Evolutionary conservation across 2,113 vertebrate genomes (phyloP).

Genomic region (Hyperopisus bebe): DNA sequence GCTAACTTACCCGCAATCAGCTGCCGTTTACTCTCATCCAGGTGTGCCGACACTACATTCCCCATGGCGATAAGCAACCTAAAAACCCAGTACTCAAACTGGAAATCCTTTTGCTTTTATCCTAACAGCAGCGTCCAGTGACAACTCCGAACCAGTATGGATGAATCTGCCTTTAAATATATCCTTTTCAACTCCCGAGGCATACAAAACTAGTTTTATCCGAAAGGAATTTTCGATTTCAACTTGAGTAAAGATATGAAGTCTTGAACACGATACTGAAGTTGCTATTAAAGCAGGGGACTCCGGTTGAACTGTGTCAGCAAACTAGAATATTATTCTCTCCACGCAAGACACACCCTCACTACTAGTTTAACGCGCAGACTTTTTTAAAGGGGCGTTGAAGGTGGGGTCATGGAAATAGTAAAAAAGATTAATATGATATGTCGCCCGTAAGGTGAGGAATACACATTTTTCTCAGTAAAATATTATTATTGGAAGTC

Average conservation of each 20-base stretch:
- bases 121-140: neutral
- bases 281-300: neutral
- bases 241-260: neutral
- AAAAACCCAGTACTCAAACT: neutral
- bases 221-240: neutral
- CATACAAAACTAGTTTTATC: neutral
- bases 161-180: neutral
- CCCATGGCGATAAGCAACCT: slow-evolving; percentile 64
- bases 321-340: neutral
- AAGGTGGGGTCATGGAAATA: slow-evolving; percentile 33
- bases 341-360: slow-evolving; percentile 39
- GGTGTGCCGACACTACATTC: slow-evolving; percentile 82
- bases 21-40: slow-evolving; percentile 81
- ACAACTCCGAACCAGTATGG: neutral
- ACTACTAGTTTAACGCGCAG: slow-evolving; percentile 17
- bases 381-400: neutral
- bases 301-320: neutral
- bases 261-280: neutral
- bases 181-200: neutral
- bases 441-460: neutral
- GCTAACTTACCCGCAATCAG: slow-evolving; percentile 74
- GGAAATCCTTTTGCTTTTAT: slow-evolving; percentile 12
- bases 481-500: neutral
- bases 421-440: neutral
- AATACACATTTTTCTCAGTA: neutral